phyloP scores from a whole-genome alignment of 2,888 invertebrate genomes.

The Amaurobius ferox region DNA sequence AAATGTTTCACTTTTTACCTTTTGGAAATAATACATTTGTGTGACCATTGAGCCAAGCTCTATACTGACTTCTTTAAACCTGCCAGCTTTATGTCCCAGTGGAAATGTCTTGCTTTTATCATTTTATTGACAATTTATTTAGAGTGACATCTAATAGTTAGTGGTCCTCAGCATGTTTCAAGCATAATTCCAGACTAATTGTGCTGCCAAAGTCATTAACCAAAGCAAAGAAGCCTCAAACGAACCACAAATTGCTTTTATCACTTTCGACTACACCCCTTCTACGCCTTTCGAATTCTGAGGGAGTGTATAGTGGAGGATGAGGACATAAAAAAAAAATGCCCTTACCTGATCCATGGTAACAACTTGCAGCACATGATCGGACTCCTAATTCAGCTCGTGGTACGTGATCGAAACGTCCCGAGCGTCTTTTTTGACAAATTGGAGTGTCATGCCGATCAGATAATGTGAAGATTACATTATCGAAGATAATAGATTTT shows the following conservation, averaged over 20 bases:
- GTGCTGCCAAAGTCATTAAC: not conserved
- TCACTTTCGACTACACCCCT: conserved; percentile 26
- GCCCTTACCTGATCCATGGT: not conserved
- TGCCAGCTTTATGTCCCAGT: too few species aligned
- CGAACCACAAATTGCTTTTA: not conserved
- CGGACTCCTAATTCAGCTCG: conserved; percentile 42
- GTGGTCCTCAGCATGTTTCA: too few species aligned
- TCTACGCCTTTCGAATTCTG: conserved; percentile 34
- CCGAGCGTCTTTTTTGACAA: conserved; percentile 41
- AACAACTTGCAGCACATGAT: conserved; percentile 38
- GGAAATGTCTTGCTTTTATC: too few species aligned
- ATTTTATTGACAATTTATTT: too few species aligned
- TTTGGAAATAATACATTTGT: too few species aligned
- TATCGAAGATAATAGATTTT: conserved; percentile 64
- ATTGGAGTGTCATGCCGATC: conserved; percentile 55
- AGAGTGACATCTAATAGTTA: too few species aligned
- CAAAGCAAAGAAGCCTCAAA: not conserved
- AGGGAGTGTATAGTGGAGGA: not conserved
- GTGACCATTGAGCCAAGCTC: too few species aligned
- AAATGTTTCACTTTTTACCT: too few species aligned
- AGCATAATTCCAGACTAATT: not conserved
- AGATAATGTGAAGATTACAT: conserved; percentile 72
- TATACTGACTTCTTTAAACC: too few species aligned
- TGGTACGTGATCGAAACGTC: not conserved
- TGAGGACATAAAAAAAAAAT: not conserved